phyloP scores from a whole-genome alignment of 1,140 invertebrate genomes.

The Zaprionus tsacasi region DNA sequence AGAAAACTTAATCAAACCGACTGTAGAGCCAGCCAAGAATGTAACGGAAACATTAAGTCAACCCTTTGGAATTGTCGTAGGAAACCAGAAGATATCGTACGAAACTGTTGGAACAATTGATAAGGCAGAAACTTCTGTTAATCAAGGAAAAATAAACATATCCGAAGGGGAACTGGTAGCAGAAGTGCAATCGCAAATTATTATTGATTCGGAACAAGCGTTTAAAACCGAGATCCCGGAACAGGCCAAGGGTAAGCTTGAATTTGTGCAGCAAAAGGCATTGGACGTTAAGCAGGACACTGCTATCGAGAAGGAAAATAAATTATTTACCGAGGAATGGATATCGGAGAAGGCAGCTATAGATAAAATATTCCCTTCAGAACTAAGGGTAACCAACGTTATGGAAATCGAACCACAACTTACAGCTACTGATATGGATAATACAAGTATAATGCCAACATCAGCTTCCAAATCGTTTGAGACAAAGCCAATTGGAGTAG shows the following conservation, averaged over 20 bases:
- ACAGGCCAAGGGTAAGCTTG: constrained; percentile 37
- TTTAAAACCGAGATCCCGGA: constrained; percentile 24
- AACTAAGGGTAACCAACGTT: constrained; percentile 44
- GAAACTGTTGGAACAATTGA: constrained; percentile 36
- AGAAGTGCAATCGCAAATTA: constrained; percentile 39
- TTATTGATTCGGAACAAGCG: constrained; percentile 54
- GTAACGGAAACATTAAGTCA: constrained; percentile 41
- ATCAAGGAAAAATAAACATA: constrained; percentile 46
- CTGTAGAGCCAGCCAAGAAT: constrained; percentile 37
- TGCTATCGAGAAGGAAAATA: constrained; percentile 46
- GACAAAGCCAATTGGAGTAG: constrained; percentile 48
- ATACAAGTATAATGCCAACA: constrained; percentile 12
- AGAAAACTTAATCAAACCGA: constrained; percentile 21
- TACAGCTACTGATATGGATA: constrained; percentile 27
- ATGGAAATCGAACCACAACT: constrained; percentile 48
- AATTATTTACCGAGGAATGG: constrained; percentile 3
- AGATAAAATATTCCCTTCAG: constrained; percentile 20
- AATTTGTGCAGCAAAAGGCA: constrained; percentile 62
- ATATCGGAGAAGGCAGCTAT: constrained; percentile 25
- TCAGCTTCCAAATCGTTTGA: constrained; percentile 39
- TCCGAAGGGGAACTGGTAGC: constrained; percentile 80
- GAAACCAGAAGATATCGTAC: constrained; percentile 40
- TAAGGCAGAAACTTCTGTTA: neutral
- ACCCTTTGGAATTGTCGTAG: constrained; percentile 37
- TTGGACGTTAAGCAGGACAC: constrained; percentile 54